phyloP scores from a whole-genome alignment of 2,888 invertebrate species.

The Drosophila nr. perissopoda region DNA sequence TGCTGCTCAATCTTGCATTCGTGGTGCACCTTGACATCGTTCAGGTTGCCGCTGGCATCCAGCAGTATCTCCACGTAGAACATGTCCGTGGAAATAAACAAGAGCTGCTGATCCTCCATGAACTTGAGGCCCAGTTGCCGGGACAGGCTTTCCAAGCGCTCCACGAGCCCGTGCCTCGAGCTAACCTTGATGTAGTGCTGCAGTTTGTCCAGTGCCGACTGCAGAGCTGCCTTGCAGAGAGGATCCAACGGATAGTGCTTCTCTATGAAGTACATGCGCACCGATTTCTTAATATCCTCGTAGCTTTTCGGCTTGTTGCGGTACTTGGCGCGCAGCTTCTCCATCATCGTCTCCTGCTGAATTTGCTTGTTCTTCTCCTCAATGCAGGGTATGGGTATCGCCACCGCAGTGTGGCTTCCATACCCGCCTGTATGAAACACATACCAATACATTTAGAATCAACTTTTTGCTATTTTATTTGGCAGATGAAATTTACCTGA shows the following conservation, averaged over 20 bases:
- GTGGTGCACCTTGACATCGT: conserved; percentile 96
- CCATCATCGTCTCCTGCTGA: conserved; percentile 96
- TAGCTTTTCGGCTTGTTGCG: conserved; percentile 93
- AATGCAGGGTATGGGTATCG: conserved; percentile 64
- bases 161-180: conserved; percentile 95
- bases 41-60: conserved; percentile 92
- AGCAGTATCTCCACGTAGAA: conserved; percentile 96
- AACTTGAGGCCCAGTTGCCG: conserved; percentile 96
- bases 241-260: conserved; percentile 95
- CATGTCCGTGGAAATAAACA: conserved; percentile 98
- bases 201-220: conserved; percentile 95
- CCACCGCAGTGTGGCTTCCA: conserved; percentile 22
- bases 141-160: conserved; percentile 95
- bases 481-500: conserved; percentile 33
- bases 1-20: conserved; percentile 93
- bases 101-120: conserved; percentile 92
- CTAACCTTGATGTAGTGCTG: conserved; percentile 97
- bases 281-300: conserved; percentile 93
- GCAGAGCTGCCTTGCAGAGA: conserved; percentile 93
- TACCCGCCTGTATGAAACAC: conserved; percentile 23
- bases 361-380: conserved; percentile 89
- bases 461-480: too few species aligned
- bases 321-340: conserved; percentile 92
- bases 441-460: not conserved
- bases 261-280: conserved; percentile 94